Conservation (phyloP, 2,113 vertebrate genomes). For the Brachionichthys hirsutus region DNA sequence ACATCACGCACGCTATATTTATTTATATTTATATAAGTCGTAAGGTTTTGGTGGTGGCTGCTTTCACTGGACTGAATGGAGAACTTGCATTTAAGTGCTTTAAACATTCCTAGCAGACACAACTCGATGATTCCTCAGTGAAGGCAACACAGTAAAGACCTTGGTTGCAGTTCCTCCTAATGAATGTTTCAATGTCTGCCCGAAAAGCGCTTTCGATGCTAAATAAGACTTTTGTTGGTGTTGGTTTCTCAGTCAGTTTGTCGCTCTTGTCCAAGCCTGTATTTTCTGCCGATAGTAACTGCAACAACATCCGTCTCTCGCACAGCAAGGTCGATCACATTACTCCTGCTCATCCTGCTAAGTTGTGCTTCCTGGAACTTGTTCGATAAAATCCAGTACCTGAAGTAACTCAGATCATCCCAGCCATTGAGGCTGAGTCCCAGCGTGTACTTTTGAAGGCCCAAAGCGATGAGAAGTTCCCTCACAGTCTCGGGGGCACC, state of each 20-base stretch:
- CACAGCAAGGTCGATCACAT: background rate
- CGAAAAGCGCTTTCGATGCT: too few species aligned
- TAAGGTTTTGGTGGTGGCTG: background rate
- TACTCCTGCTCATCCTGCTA: background rate
- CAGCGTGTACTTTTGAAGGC: conserved; percentile 74
- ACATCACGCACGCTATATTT: background rate
- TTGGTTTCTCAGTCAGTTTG: too few species aligned
- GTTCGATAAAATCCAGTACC: conserved; percentile 54
- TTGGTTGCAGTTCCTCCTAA: background rate
- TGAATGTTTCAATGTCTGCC: background rate
- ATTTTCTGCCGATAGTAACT: background rate
- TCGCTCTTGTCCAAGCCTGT: too few species aligned
- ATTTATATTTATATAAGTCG: background rate
- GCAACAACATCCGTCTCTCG: background rate
- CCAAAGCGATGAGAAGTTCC: conserved; percentile 67
- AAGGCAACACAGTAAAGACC: background rate
- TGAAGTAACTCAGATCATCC: conserved; percentile 80
- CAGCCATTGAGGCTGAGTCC: conserved; percentile 78
- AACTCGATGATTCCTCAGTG: background rate
- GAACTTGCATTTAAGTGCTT: background rate
- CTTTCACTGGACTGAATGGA: background rate
- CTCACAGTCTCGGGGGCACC: conserved; percentile 74
- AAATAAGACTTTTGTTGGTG: too few species aligned
- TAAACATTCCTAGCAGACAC: background rate
- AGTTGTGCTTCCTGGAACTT: background rate